phyloP scores from a whole-genome alignment of 1,140 invertebrate genomes.

The Heliconius hermathena region DNA sequence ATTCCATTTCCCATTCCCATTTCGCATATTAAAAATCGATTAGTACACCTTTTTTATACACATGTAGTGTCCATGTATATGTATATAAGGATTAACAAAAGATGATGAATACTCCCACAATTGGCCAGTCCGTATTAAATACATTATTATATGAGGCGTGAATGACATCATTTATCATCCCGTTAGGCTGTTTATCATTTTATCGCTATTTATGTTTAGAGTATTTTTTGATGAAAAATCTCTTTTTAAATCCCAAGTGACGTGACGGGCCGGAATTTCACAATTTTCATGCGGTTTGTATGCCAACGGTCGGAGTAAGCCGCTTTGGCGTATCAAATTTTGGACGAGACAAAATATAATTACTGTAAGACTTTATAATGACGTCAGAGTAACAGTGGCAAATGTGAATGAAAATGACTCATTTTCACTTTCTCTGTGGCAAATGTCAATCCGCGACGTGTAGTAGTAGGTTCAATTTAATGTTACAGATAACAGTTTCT shows the following conservation, averaged over 20 bases:
- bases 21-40: background rate
- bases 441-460: no score
- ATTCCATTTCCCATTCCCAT: background rate
- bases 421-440: no score
- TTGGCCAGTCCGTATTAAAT: conserved; percentile 40
- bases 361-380: background rate
- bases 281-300: background rate
- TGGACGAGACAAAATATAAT: background rate
- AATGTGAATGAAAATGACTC: no score
- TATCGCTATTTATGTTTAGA: conserved; percentile 39
- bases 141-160: conserved; percentile 46
- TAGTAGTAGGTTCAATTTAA: no score
- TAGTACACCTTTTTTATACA: background rate
- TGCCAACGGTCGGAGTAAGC: background rate
- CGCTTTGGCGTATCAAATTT: background rate
- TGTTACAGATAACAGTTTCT: no score
- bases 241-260: conserved; percentile 21
- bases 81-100: background rate
- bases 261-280: conserved; percentile 18
- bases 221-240: conserved; percentile 33
- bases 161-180: conserved; percentile 57
- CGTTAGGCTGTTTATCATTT: conserved; percentile 50
- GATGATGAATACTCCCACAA: conserved; percentile 23
- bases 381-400: no score
- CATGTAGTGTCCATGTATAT: background rate